Percentiles rank a stretch among this genome's conserved stretches.
phyloP scores from a whole-genome alignment of 1,140 invertebrate species.

The Trachymyrmex septentrionalis region DNA sequence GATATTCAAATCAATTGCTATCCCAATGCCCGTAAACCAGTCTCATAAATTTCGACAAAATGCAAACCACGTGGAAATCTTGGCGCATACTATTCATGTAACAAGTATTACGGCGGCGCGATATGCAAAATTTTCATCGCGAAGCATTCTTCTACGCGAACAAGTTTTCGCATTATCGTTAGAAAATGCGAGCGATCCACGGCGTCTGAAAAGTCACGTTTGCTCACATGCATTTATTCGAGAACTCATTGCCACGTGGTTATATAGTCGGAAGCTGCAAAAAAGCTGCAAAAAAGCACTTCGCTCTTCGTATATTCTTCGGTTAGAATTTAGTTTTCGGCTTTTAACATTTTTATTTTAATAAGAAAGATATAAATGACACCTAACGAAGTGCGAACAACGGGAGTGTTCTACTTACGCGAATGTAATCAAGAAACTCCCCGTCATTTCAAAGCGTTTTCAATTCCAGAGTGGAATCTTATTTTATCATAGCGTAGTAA shows the following conservation, averaged over 20 bases:
- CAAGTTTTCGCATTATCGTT: constrained; percentile 75
- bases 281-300: constrained; percentile 31
- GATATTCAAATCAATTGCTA: constrained; percentile 53
- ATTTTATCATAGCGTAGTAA: constrained; percentile 43
- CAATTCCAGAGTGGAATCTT: constrained; percentile 8
- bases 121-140: constrained; percentile 36
- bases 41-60: constrained; percentile 64
- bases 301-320: not conserved
- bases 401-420: not conserved
- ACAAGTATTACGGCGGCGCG: not conserved
- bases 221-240: constrained; percentile 28
- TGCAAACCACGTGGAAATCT: constrained; percentile 59
- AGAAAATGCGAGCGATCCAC: constrained; percentile 59
- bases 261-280: constrained; percentile 16
- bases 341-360: constrained; percentile 29
- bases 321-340: constrained; percentile 38
- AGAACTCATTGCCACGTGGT: not conserved
- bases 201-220: constrained; percentile 17
- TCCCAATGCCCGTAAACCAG: constrained; percentile 50
- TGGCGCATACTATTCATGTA: constrained; percentile 22
- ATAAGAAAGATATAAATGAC: constrained; percentile 21
- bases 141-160: constrained; percentile 44
- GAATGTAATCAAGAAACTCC: constrained; percentile 8
- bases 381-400: constrained; percentile 22
- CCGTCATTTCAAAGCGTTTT: not conserved